phyloP scores from a whole-genome alignment of 37 sponge, comb jelly and placozoan genomes.

The Hexactinellida sp. region DNA sequence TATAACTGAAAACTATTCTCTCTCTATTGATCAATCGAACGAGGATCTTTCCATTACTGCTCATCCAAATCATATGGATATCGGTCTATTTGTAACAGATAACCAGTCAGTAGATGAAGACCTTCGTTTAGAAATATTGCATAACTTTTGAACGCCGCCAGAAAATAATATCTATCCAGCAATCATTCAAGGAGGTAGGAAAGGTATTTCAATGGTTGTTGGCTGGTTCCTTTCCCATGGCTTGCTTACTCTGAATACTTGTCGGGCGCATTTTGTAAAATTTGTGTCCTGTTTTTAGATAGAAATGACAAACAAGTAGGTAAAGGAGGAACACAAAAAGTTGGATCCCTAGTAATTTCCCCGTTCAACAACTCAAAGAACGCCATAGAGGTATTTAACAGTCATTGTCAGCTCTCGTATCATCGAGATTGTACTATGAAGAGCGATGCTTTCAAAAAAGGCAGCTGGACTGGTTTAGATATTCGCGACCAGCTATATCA shows the following conservation, averaged over 20 bases:
- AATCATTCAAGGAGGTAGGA: neutral
- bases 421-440: neutral
- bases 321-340: neutral
- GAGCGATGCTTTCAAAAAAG: neutral
- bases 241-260: neutral
- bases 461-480: neutral
- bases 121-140: neutral
- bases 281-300: neutral
- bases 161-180: neutral
- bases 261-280: neutral
- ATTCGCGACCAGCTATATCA: neutral
- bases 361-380: neutral
- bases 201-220: neutral
- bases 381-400: too few species aligned
- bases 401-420: neutral
- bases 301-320: neutral
- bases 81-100: neutral
- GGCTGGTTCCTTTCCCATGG: neutral
- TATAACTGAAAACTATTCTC: neutral
- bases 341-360: neutral
- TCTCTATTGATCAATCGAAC: neutral
- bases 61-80: neutral
- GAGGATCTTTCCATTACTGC: neutral
- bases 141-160: neutral
- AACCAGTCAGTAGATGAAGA: conserved; percentile 16